These are phyloP conservation scores for Troides aeacus DNA, from an alignment of 2,888 invertebrate species.

Conservation along the genomic window DNA sequence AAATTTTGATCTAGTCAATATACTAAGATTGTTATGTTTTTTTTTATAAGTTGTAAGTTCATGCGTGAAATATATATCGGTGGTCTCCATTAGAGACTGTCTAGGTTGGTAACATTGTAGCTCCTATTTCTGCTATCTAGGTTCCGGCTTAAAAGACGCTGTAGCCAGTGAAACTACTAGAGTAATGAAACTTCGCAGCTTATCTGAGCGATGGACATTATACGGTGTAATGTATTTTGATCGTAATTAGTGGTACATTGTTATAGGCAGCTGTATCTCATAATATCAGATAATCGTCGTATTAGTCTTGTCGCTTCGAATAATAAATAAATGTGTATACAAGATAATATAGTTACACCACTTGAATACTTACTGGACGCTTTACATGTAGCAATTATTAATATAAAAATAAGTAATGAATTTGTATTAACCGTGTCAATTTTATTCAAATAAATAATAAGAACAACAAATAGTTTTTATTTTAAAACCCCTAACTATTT, in stretches of 20 bases:
- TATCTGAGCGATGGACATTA: too few relatives aligned
- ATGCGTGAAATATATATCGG: background rate
- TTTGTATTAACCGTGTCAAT: conserved; percentile 21
- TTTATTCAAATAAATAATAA: conserved; percentile 25
- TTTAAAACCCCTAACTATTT: background rate
- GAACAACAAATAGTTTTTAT: background rate
- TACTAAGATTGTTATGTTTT: conserved; percentile 18
- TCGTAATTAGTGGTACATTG: too few relatives aligned
- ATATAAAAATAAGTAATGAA: background rate
- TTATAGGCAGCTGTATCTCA: too few relatives aligned
- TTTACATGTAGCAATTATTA: conserved; percentile 11
- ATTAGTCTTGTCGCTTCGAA: too few relatives aligned
- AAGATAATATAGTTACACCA: background rate
- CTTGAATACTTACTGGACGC: conserved; percentile 10
- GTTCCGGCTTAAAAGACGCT: too few relatives aligned
- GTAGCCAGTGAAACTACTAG: too few relatives aligned
- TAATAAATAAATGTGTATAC: background rate
- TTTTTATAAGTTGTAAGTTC: conserved; percentile 3
- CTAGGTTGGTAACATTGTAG: too few relatives aligned
- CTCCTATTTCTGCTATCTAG: too few relatives aligned
- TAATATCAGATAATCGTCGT: too few relatives aligned
- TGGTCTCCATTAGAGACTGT: too few relatives aligned
- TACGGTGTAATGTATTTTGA: too few relatives aligned
- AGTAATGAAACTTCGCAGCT: too few relatives aligned
- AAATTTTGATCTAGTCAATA: conserved; percentile 26